Evolutionary conservation across 2,888 invertebrate genomes (phyloP), one percentile per base, ranked within the genome.

Genomic region (Synergus itoensis): DNA sequence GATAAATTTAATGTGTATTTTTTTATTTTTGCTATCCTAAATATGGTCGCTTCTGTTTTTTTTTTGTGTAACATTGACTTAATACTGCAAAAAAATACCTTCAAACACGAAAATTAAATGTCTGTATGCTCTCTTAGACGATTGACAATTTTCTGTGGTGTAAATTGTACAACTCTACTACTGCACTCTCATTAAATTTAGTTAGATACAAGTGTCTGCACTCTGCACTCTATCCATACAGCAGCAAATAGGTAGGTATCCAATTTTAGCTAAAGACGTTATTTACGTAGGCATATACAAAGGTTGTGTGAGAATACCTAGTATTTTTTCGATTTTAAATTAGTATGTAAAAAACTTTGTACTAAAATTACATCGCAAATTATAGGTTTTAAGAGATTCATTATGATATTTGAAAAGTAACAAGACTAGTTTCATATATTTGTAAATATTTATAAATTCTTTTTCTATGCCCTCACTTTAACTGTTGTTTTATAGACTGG

Each of bases 191-290:
- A 41, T 65, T 40, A 41, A 65, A 41, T 41, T 41, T 65, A 65
- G 65, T 65, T 65, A 65, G 40, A 18, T 65, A 41, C 65, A 65
- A 65, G 65, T 41, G 65, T 65, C 28, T 28, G 28, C 28, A 28
- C 28, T 65, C 28, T 28, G 28, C 28, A 28, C 28, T 28, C 28
- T 28, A 28, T 28, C 28, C 28, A 28, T 41, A 65, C 65, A 41
- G 41, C 65, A 41, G 41, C 28, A n/a, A 65, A 41, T 65, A 65
- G 41, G 41, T 65, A 65, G 40, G 65, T 65, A 41, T 65, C 65
- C 65, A 65, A 65, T 65, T 65, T 65, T 65, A 65, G 41, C 65
- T 41, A n/a, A 65, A 65, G 41, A 18, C 41, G 41, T 65, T 65
- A 65, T 18, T 60, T 18, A 9, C 18, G 7, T 18, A 60, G 2